Evolutionary conservation across 1,140 invertebrate genomes (phyloP).

Genomic region (Halesus radiatus): DNA sequence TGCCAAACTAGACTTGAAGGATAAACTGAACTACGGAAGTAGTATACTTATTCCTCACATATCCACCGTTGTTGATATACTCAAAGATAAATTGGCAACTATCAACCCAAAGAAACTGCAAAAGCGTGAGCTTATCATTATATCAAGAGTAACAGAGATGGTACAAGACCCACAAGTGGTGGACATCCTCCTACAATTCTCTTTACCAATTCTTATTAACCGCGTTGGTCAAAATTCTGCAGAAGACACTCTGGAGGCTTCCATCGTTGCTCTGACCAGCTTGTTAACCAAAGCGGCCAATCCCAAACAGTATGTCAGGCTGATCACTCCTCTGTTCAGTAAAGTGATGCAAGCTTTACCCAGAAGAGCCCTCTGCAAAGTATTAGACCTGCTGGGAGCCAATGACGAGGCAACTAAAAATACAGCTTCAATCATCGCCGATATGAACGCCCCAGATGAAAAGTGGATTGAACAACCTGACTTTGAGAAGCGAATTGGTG

Average conservation of each 20-base stretch:
- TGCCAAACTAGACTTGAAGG: conserved; percentile 60
- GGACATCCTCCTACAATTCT: conserved; percentile 76
- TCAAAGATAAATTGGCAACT: conserved; percentile 75
- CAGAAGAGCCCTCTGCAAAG: conserved; percentile 76
- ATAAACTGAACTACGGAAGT: conserved; percentile 79
- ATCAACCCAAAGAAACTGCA: conserved; percentile 74
- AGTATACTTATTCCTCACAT: conserved; percentile 82
- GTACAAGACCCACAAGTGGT: conserved; percentile 77
- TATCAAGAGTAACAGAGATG: conserved; percentile 84
- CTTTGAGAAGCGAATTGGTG: conserved; percentile 83
- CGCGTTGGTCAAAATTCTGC: conserved; percentile 76
- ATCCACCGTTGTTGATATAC: conserved; percentile 77
- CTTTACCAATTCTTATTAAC: conserved; percentile 82
- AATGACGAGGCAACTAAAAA: conserved; percentile 57
- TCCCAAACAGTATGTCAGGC: conserved; percentile 76
- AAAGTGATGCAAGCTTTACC: conserved; percentile 72
- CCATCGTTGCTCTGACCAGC: conserved; percentile 77
- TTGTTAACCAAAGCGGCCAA: conserved; percentile 78
- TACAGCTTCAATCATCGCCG: conserved; percentile 71
- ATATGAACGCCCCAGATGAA: conserved; percentile 89
- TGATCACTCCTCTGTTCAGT: conserved; percentile 77
- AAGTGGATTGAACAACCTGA: conserved; percentile 94
- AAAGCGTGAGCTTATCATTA: conserved; percentile 81
- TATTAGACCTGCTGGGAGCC: conserved; percentile 71
- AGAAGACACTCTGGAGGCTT: conserved; percentile 75